Evolutionary conservation across 2,113 vertebrate species (phyloP), one percentile per base, ranked within the genome.

Genomic region (Perccottus glenii): DNA sequence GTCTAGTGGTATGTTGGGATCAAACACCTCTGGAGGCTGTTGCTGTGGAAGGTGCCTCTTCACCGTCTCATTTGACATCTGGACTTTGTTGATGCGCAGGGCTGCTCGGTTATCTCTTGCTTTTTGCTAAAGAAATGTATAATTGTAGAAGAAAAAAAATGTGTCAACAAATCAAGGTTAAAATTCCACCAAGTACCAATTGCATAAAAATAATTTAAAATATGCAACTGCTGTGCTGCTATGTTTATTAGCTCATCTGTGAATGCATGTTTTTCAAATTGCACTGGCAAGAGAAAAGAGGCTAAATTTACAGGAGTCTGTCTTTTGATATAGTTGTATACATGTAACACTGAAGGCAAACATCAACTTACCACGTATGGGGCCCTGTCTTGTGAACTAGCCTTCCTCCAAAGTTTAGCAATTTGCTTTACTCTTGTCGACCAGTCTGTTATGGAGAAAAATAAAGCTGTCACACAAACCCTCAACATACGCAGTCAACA

Each of bases 331-430:
- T n/a, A n/a, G n/a, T n/a, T n/a, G n/a, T n/a, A n/a, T n/a, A n/a
- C n/a, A n/a, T n/a, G n/a, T n/a, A n/a, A n/a, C n/a, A n/a, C n/a
- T n/a, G n/a, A n/a, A n/a, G n/a, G n/a, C n/a, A n/a, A 51, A 11
- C 68, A 52, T 63, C 27, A 45, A 73, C 93, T 96, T 96, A 99
- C 97, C 97, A 99, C 96, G 83, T 98, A 99, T 35, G 97, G 98
- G 67, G 96, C 95, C 87, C 97, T 95, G 86, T 99, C 98, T 88
- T 98, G 97, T 1, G 98, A 98, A 83, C 97, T 99, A 76, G 98
- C 98, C 91, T 99, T 99, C 85, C 98, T 95, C 97, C 98, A 99
- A 19, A 99, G 86, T 84, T 99, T 99, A 75, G 98, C 96, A 84
- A 99, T 99, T 80, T 99, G 98, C 81, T 99, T 99, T 83, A 97